Conservation (phyloP, 1,140 invertebrate species). For the Drosophila subobscura region DNA sequence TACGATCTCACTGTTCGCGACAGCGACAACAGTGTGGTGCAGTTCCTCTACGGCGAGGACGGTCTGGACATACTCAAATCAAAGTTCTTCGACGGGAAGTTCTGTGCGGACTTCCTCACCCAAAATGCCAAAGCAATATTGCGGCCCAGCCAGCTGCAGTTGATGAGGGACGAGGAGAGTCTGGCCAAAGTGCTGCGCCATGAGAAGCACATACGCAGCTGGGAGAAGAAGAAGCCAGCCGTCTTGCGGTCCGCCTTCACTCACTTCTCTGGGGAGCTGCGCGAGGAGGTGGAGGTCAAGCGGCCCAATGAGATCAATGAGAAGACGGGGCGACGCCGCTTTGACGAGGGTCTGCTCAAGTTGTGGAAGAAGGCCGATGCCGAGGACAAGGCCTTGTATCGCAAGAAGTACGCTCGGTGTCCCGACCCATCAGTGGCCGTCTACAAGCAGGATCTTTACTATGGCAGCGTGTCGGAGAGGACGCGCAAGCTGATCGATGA, state of each 20-base stretch:
- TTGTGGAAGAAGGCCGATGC: slow-evolving; percentile 86
- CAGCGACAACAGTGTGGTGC: slow-evolving; percentile 96
- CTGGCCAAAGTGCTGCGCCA: slow-evolving; percentile 86
- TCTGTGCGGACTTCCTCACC: slow-evolving; percentile 90
- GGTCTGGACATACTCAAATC: slow-evolving; percentile 95
- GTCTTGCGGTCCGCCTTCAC: slow-evolving; percentile 66
- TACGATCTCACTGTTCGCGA: slow-evolving; percentile 98
- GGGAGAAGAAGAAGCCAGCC: slow-evolving; percentile 86
- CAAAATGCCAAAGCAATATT: slow-evolving; percentile 90
- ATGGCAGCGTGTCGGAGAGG: slow-evolving; percentile 92
- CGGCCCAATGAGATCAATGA: slow-evolving; percentile 70
- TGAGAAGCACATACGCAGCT: slow-evolving; percentile 85
- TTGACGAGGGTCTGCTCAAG: slow-evolving; percentile 85
- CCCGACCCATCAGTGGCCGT: slow-evolving; percentile 90
- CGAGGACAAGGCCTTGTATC: slow-evolving; percentile 85
- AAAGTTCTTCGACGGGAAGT: slow-evolving; percentile 92
- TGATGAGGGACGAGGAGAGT: slow-evolving; percentile 84
- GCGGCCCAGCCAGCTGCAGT: slow-evolving; percentile 55
- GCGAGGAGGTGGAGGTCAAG: slow-evolving; percentile 71
- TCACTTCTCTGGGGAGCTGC: slow-evolving; percentile 77
- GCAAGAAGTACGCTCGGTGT: slow-evolving; percentile 84
- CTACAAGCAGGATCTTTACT: slow-evolving; percentile 89
- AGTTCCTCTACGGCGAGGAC: slow-evolving; percentile 99
- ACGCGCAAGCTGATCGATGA: slow-evolving; percentile 88
- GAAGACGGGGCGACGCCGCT: slow-evolving; percentile 71